Base-by-base conservation (phyloP, 2,888 invertebrate species). In the Buathra laborator region DNA sequence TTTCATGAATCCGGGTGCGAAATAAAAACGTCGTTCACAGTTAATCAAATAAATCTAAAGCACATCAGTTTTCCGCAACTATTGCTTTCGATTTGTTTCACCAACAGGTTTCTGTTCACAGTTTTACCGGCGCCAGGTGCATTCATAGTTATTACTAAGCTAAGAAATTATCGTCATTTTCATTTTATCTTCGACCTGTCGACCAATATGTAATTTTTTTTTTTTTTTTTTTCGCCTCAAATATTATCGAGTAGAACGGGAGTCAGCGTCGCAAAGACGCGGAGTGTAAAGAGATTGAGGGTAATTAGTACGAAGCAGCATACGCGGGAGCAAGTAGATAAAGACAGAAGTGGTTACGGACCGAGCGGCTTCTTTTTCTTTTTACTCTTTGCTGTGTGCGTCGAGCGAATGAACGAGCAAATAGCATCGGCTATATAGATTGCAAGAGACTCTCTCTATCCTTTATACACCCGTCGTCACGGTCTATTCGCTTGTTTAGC, bases 401-500 rank as follows among this genome's bases (percentile, higher is more conserved):
- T 5, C 29, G 62, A 62, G 32, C 32, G 32, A 62, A 70, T 29
- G 53, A 64, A 53, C 29, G 64, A 62, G 78, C 16, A 59, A 43
- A 64, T 74, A 51, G 19, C 19, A 79, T 68, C 67, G 37, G 71
- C 66, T 44, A 66, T 44, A 66, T 37, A 62, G 43, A 62, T 24
- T 62, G 67, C 68, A 46, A 62, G 72, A 14, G 43, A 46, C 24
- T 46, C 74, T 51, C 48, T 67, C 56, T 37, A 12, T 66, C 9
- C 51, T 2, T 24, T 59, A 24, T 37, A 29, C 12, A 3, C 72
- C 7, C 2, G 24, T 16, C 76, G 76, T 76, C 66, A 68, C 75
- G 83, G 86, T 88, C 87, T 89, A 88, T 86, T 89, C 88, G 88
- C 89, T 92, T 92, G 92, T 92, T 92, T 92, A 91, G 89, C 90